phyloP scores from a whole-genome alignment of 2,888 invertebrate genomes.

The Ptychoptera albimana region DNA sequence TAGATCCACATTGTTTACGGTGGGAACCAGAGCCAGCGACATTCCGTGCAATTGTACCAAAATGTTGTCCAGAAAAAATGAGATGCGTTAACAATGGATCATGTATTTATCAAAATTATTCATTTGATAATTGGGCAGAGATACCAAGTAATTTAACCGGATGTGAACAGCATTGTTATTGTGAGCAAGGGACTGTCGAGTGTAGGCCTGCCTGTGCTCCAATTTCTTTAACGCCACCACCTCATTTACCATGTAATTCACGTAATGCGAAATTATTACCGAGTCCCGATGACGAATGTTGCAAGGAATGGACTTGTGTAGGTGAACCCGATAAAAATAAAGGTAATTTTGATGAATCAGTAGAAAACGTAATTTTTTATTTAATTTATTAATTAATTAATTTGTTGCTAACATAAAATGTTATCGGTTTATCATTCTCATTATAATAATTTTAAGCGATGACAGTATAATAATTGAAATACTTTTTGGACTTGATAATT shows the following conservation, averaged over 20 bases:
- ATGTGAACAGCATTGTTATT: conserved; percentile 73
- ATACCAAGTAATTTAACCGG: conserved; percentile 63
- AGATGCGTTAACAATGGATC: conserved; percentile 69
- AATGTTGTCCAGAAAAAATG: conserved; percentile 67
- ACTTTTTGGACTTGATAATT: conserved; percentile 6
- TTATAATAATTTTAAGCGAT: neutral
- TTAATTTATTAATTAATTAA: conserved; percentile 6
- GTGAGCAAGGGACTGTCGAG: conserved; percentile 73
- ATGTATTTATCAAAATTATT: conserved; percentile 53
- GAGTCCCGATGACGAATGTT: conserved; percentile 66
- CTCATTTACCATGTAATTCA: conserved; percentile 53
- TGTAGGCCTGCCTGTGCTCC: conserved; percentile 71
- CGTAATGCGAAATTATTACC: conserved; percentile 45
- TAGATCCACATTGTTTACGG: conserved; percentile 67
- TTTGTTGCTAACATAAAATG: conserved; percentile 5
- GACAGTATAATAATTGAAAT: conserved; percentile 4
- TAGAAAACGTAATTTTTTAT: too few species aligned
- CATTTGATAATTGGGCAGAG: conserved; percentile 57
- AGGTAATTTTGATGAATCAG: conserved; percentile 10
- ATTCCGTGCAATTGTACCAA: conserved; percentile 52
- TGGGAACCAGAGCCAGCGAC: conserved; percentile 71
- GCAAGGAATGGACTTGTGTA: conserved; percentile 58
- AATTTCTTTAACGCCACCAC: conserved; percentile 58
- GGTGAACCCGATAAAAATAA: conserved; percentile 12
- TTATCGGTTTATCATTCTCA: conserved; percentile 9